A percentile compares a stretch with the other conserved stretches of the same genome.
These are phyloP conservation scores for Rhopalosiphum padi DNA, from an alignment of 1,140 invertebrate species.

Conservation along the genomic window DNA sequence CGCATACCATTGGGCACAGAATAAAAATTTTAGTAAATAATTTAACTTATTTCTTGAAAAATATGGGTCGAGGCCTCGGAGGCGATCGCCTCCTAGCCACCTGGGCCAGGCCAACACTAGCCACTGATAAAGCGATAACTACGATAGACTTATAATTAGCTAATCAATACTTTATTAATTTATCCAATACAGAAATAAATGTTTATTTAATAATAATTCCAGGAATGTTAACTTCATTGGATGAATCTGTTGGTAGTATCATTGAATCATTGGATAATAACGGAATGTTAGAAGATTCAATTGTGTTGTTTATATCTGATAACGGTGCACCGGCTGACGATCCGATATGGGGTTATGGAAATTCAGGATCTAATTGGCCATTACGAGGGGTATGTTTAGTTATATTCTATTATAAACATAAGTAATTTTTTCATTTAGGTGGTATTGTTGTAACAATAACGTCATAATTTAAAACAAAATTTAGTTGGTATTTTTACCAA, in stretches of 20 bases:
- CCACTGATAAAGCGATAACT: too few species aligned
- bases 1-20: too few species aligned
- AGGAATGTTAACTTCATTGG: conserved; percentile 76
- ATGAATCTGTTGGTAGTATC: conserved; percentile 74
- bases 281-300: conserved; percentile 68
- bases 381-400: conserved; percentile 67
- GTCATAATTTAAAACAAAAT: too few species aligned
- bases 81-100: too few species aligned
- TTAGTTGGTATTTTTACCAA: too few species aligned
- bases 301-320: conserved; percentile 72
- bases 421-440: too few species aligned
- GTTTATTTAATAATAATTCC: conserved; percentile 51
- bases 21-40: too few species aligned
- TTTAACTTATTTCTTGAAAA: too few species aligned
- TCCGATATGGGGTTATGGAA: conserved; percentile 63
- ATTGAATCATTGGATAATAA: conserved; percentile 69
- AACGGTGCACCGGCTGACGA: conserved; percentile 69
- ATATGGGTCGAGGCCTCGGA: too few species aligned
- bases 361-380: conserved; percentile 74
- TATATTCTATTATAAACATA: not conserved
- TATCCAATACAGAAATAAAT: not conserved
- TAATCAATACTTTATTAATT: not conserved
- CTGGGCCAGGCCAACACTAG: too few species aligned
- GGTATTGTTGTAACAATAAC: too few species aligned
- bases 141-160: not conserved